Evolutionary conservation across 1,140 invertebrate genomes (phyloP).

Genomic region (Melanaphis sacchari): DNA sequence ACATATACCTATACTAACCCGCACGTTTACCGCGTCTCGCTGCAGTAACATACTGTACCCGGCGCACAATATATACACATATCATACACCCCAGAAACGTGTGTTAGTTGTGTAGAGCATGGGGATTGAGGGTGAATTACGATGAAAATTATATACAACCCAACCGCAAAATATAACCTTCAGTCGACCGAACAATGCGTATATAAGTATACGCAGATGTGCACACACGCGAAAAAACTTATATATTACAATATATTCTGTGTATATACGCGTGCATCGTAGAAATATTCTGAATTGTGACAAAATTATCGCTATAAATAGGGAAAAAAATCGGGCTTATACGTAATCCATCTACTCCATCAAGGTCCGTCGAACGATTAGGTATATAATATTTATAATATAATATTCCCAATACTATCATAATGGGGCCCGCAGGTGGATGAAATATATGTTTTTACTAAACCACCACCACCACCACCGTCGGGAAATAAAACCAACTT

Average conservation of each 20-base stretch:
- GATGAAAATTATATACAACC: slow-evolving; percentile 12
- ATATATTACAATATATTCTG: not conserved
- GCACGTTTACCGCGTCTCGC: not conserved
- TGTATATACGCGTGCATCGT: not conserved
- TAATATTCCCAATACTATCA: not conserved
- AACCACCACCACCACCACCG: not conserved
- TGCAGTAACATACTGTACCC: not conserved
- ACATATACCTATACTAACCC: not conserved
- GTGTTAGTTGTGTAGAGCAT: not conserved
- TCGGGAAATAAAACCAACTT: not conserved
- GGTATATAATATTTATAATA: not conserved
- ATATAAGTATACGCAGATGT: not conserved
- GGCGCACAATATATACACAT: not conserved
- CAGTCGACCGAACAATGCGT: not conserved
- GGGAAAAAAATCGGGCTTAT: not conserved
- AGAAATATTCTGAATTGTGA: not conserved
- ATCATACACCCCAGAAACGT: not conserved
- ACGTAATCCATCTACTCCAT: not conserved
- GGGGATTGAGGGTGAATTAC: not conserved
- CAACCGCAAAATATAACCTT: slow-evolving; percentile 19
- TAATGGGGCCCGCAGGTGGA: not conserved
- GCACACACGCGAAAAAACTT: not conserved
- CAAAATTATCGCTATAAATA: not conserved
- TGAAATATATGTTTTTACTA: not conserved
- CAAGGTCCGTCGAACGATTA: not conserved